Evolutionary conservation across 2,888 invertebrate genomes (phyloP).

Genomic region (Ophion costatus): DNA sequence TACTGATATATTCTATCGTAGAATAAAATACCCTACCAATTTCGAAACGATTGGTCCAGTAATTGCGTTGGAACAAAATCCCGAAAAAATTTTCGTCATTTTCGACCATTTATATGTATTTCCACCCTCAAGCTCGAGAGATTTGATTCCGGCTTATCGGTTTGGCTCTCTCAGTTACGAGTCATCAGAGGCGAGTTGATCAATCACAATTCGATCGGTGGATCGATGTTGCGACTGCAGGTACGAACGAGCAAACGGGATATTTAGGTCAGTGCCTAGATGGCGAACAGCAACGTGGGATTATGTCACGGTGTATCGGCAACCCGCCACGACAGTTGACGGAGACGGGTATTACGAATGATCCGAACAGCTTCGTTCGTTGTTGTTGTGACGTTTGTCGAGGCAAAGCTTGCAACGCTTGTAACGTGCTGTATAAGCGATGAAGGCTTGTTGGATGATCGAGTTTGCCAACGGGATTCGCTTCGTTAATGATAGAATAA

Average conservation of each 20-base stretch:
- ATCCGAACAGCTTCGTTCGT: not conserved
- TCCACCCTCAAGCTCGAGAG: not conserved
- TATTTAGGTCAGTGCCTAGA: conserved; percentile 40
- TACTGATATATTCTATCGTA: too few relatives aligned
- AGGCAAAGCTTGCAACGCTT: not conserved
- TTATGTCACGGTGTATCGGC: conserved; percentile 39
- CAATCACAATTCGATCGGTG: not conserved
- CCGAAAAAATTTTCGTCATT: too few relatives aligned
- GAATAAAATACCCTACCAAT: too few relatives aligned
- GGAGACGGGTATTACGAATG: not conserved
- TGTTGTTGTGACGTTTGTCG: not conserved
- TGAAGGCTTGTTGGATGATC: not conserved
- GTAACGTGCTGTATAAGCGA: not conserved
- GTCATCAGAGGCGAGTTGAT: not conserved
- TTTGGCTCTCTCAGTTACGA: not conserved
- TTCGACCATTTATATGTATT: too few relatives aligned
- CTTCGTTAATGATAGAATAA: not conserved
- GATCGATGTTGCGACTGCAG: not conserved
- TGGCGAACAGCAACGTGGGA: conserved; percentile 20
- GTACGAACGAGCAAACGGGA: conserved; percentile 9
- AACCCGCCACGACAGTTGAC: conserved; percentile 43
- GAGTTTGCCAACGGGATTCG: not conserved
- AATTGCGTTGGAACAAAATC: too few relatives aligned
- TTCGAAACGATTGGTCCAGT: too few relatives aligned
- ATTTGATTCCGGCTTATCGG: not conserved